Base-by-base conservation (phyloP, 2,797 vertebrate species). In the Lutjanus argentimaculatus region DNA sequence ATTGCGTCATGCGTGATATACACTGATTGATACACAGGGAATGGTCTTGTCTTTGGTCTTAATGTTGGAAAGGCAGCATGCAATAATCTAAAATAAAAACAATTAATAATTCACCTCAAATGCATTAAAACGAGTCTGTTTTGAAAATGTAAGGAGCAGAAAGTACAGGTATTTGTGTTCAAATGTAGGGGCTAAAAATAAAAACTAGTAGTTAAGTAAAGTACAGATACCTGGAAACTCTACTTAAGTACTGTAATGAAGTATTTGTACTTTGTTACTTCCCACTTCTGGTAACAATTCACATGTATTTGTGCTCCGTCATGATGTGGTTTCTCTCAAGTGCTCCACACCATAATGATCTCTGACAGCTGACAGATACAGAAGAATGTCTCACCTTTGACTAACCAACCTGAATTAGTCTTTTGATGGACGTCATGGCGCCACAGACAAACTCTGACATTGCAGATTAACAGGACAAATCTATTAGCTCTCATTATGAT, bases 361-460 rank as follows among this genome's bases (percentile, higher is more conserved):
- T 61, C 25, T 66, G 16, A 22, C 25, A 46, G 40, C 9, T 8
- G 0, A 40, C 66, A 30, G 14, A 14, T 25, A 25, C 4, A 10
- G 16, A 43, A 30, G 8, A 56, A 17, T 62, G 51, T 40, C 59
- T 77, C 52, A 84, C 36, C 30, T 64, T 58, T 59, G 53, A 56
- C 15, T 36, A 45, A 59, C 49, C 36, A 42, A 57, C 14, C 21
- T 10, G 40, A n/a, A 46, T 59, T 65, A 25, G 9, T 19, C 15
- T 48, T 61, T 58, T 55, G 19, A 69, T 30, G 4, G 46, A 64
- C 36, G 6, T 36, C 30, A 43, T 19, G 53, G 8, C 19, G 43
- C 42, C 2, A 12, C 14, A 43, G 13, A 25, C 19, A 45, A 30
- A 52, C 17, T 66, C 36, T 11, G 19, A 46, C n/a, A 6, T 17